A percentile compares a stretch with the other conserved stretches of the same genome.
phyloP scores from a whole-genome alignment of 2,888 invertebrate species.

The Athalia cordata region DNA sequence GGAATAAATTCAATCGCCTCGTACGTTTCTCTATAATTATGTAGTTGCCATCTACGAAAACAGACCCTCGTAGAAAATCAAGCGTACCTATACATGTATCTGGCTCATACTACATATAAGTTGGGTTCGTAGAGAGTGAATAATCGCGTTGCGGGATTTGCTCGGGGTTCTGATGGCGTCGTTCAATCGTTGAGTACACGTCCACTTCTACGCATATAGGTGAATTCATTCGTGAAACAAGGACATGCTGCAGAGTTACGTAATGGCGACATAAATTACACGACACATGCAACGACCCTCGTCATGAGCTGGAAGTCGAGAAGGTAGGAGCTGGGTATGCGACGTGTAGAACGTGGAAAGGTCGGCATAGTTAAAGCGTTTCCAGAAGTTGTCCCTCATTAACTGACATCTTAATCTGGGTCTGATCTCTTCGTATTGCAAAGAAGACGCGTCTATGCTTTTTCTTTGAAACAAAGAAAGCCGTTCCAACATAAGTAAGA shows the following conservation, averaged over 20 bases:
- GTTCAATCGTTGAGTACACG: not conserved
- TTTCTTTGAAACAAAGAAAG: conserved; percentile 3
- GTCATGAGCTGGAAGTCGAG: not conserved
- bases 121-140: not conserved
- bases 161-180: not conserved
- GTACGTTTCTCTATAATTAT: too few relatives aligned
- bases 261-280: conserved; percentile 39
- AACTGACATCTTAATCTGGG: conserved; percentile 33
- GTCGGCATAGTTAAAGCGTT: not conserved
- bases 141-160: not conserved
- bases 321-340: not conserved
- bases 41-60: too few relatives aligned
- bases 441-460: not conserved
- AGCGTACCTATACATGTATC: too few relatives aligned
- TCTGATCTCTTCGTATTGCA: conserved; percentile 7
- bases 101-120: too few relatives aligned
- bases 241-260: conserved; percentile 2
- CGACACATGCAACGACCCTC: conserved; percentile 34
- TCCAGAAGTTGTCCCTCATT: not conserved
- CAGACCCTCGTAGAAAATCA: too few relatives aligned
- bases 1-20: too few relatives aligned
- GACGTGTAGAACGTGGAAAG: too few relatives aligned
- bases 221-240: conserved; percentile 30
- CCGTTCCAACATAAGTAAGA: not conserved
- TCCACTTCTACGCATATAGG: not conserved